Base-by-base conservation (phyloP, 1,140 invertebrate species). In the Diuraphis noxia region DNA sequence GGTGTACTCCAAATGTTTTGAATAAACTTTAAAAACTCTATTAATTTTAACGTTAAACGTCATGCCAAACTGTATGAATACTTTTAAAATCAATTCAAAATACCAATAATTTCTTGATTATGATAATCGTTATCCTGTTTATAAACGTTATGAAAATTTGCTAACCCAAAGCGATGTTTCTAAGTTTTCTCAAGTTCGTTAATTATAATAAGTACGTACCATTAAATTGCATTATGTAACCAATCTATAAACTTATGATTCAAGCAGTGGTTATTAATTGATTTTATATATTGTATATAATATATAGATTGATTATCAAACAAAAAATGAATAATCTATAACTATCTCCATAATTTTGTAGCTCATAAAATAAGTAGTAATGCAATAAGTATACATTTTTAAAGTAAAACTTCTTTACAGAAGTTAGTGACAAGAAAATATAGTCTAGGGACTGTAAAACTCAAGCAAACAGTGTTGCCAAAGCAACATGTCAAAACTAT, bases 211-310 rank as follows among this genome's bases (percentile, higher is more conserved):
- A 52, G 25, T 36, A 52, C 0, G 13, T 86, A 52, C 23, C 52
- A 52, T 52, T 86, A 36, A 52, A 86, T 52, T 52, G 34, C 46
- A 52, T 38, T 86, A 23, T 36, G 46, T 23, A 86, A 86, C 38
- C 85, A 86, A 86, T 86, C 36, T 36, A 34, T 34, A 38, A 86
- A 52, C 85, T 86, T 86, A 30, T 38, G 34, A 52, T 86, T 86
- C 38, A 86, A 3, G 9, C 43, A 1, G 46, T 38, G 34, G 21
- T 30, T 86, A 30, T 86, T 86, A 52, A 86, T 86, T 52, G 23
- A 86, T 52, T 86, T 86, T 34, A 38, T 49, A 86, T 30, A 38
- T 52, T n/a, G 2, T 84, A 9, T 46, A 82, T 82, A 63, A 0
- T 84, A 9, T 46, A 82, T 82, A 63, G 4, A 9, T 63, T 63